These are phyloP conservation scores for Scolopax mira DNA, from an alignment of 2,113 vertebrate species.

Conservation along the genomic window DNA sequence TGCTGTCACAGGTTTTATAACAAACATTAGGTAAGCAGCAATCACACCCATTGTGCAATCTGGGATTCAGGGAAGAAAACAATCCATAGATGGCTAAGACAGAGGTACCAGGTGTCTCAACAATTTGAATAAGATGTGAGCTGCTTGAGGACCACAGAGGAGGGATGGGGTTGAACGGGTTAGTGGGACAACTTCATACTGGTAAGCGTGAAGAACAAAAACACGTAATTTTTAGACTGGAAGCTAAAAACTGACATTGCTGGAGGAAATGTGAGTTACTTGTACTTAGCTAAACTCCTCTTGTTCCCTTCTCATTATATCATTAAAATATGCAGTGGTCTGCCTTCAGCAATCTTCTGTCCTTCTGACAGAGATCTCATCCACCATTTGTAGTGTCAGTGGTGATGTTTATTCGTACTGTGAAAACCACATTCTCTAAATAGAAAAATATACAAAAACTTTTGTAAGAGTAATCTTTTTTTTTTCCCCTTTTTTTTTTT, in stretches of 20 bases:
- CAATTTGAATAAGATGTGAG: not conserved
- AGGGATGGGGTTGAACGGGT: not conserved
- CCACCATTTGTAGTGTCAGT: not conserved
- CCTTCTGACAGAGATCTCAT: not conserved
- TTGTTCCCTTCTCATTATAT: not conserved
- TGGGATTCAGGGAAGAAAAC: not conserved
- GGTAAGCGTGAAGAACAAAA: not conserved
- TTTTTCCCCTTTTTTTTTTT: not conserved
- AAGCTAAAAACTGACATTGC: not conserved
- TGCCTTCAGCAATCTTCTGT: not conserved
- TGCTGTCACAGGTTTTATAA: slow-evolving; percentile 62
- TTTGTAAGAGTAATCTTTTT: not conserved
- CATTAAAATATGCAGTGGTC: not conserved
- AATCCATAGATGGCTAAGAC: not conserved
- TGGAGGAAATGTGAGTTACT: not conserved
- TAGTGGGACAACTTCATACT: not conserved
- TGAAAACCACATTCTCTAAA: not conserved
- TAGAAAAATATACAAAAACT: not conserved
- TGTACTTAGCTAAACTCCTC: not conserved
- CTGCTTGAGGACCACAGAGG: not conserved
- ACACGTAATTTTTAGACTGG: not conserved
- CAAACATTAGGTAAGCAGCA: slow-evolving; percentile 41
- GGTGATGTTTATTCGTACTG: not conserved
- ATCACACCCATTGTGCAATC: not conserved
- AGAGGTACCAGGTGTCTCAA: not conserved